Conservation (phyloP, 2,797 vertebrate genomes). For the Stomatorhinus walkeri region DNA sequence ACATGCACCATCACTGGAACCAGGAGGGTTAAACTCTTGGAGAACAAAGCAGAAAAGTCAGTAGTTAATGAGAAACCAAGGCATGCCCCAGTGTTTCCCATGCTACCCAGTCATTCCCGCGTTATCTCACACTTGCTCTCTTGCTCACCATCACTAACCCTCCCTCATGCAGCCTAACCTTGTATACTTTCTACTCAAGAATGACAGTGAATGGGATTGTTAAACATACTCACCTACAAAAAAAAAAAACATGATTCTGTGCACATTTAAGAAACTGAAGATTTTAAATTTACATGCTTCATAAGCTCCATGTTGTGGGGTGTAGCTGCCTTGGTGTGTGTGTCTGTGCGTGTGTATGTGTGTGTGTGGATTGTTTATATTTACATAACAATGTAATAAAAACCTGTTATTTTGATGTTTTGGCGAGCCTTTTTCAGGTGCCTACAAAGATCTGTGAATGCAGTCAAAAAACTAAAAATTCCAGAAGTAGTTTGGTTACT, state of each 20-base stretch:
- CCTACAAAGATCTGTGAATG: not conserved
- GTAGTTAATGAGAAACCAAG: slow-evolving; percentile 52
- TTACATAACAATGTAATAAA: not conserved
- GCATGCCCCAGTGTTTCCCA: slow-evolving; percentile 40
- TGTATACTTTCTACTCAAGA: not conserved
- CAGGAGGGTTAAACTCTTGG: slow-evolving; percentile 17
- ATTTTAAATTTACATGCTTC: not conserved
- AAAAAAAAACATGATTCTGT: not conserved
- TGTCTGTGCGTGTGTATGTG: not conserved
- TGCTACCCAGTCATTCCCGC: slow-evolving; percentile 30
- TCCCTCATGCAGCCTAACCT: not conserved
- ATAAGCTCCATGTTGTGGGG: not conserved
- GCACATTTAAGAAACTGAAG: not conserved
- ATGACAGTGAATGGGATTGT: not conserved
- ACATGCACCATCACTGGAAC: not conserved
- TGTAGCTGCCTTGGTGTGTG: not conserved
- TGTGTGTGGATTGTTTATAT: not conserved
- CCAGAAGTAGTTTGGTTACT: not conserved
- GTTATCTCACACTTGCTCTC: slow-evolving; percentile 31
- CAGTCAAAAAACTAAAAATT: not conserved
- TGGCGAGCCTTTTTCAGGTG: not conserved
- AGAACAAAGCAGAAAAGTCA: slow-evolving; percentile 28
- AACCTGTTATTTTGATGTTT: not conserved
- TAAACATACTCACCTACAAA: not conserved
- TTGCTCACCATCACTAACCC: slow-evolving; percentile 25